Base-by-base conservation (phyloP, 2,113 vertebrate genomes). In the Natator depressus region DNA sequence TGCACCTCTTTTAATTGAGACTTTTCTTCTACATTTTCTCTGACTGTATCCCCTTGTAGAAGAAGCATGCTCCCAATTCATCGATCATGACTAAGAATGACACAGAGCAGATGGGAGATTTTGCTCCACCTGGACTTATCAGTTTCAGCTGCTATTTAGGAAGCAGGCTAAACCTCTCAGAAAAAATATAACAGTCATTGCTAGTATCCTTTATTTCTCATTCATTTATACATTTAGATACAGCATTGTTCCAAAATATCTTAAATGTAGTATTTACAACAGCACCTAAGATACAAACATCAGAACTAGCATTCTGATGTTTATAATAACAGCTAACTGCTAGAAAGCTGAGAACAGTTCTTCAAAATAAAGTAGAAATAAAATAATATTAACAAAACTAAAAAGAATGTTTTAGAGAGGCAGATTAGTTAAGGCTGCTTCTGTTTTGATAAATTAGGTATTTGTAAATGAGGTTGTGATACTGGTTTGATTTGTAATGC, bases 151-250 rank as follows among this genome's bases (percentile, higher is more conserved):
- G 62, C 31, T 82, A 79, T 88, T 88, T 35, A 78, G 55, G 59
- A 72, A 89, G 90, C 59, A 95, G 88, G 85, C 50, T 35, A 93
- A 82, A 16, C 3, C n/a, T 59, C 47, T 91, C 76, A 80, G 0
- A n/a, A 89, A 94, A 89, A 17, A 10, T 91, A 65, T 90, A 92
- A 87, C 22, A 80, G 5, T 84, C 78, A 92, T 82, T 89, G 76
- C 31, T 31, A n/a, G 20, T 80, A 76, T 2, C 55, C 82, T 50
- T 94, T 59, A 88, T 93, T 51, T 72, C 16, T 42, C 35, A 38
- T 50, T 16, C 35, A n/a, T 38, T 17, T 10, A 2, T 84, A 85
- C 6, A 86, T 65, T 47, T 14, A 87, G n/a, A 50, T 89, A 86
- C 16, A 91, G 72, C 83, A 46, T 14, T 80, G 8, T 29, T 92